These are phyloP conservation scores for Chloroclystis v-ata DNA, from an alignment of 2,888 invertebrate species.

Conservation along the genomic window DNA sequence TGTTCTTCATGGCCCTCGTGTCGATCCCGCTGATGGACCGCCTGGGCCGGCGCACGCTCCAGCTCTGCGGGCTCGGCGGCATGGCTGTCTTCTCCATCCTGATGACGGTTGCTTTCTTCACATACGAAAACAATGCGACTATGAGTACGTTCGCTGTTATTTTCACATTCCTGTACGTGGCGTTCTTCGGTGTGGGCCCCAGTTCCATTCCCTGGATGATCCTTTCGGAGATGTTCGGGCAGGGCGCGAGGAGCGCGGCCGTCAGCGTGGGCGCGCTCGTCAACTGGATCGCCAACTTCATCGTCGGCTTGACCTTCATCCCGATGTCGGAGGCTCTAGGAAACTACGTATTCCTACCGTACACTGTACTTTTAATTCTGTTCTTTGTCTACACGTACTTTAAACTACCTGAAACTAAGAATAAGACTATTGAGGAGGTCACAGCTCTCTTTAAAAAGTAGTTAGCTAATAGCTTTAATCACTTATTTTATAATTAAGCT, in stretches of 20 bases:
- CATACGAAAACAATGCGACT: slow-evolving; percentile 56
- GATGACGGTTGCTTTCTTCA: slow-evolving; percentile 79
- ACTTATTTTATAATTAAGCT: slow-evolving; percentile 40
- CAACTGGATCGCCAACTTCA: slow-evolving; percentile 74
- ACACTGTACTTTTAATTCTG: slow-evolving; percentile 60
- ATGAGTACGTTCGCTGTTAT: slow-evolving; percentile 72
- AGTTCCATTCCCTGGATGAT: slow-evolving; percentile 78
- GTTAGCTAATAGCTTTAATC: slow-evolving; percentile 26
- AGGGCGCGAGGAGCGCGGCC: slow-evolving; percentile 69
- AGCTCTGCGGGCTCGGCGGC: slow-evolving; percentile 83
- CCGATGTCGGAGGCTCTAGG: slow-evolving; percentile 55
- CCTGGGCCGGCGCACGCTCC: slow-evolving; percentile 83
- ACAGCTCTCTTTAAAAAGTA: slow-evolving; percentile 71
- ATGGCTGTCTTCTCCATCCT: slow-evolving; percentile 85
- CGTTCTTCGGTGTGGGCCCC: slow-evolving; percentile 71
- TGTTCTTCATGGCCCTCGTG: slow-evolving; percentile 86
- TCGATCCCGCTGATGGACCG: slow-evolving; percentile 87
- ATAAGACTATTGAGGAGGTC: slow-evolving; percentile 71
- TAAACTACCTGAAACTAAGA: slow-evolving; percentile 73
- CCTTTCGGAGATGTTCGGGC: slow-evolving; percentile 70
- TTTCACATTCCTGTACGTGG: slow-evolving; percentile 71
- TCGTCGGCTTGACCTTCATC: slow-evolving; percentile 70
- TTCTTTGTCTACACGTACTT: slow-evolving; percentile 70
- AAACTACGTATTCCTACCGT: slow-evolving; percentile 69
- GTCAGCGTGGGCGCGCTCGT: slow-evolving; percentile 72